Conservation (phyloP, 2,888 invertebrate species). For the Teinopalpus imperialis region DNA sequence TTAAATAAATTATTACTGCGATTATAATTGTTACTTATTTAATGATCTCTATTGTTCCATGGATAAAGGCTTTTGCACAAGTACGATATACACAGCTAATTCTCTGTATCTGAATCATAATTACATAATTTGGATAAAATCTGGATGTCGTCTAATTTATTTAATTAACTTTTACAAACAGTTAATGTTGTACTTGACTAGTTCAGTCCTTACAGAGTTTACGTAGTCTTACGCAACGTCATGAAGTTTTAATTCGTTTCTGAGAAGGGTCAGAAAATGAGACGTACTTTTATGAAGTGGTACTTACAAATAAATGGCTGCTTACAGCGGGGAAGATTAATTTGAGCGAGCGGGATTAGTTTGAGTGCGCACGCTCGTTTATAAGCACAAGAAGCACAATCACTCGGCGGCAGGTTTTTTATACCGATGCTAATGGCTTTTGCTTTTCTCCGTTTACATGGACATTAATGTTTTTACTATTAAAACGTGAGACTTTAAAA, state of each 20-base stretch:
- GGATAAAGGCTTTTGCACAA: too few species aligned
- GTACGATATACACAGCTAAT: too few species aligned
- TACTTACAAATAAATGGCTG: constrained; percentile 24
- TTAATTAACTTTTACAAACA: too few species aligned
- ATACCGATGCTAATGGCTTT: constrained; percentile 2
- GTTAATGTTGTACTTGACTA: too few species aligned
- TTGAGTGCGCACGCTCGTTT: constrained; percentile 20
- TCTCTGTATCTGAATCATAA: too few species aligned
- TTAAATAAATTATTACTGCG: too few species aligned
- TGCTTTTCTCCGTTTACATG: neutral
- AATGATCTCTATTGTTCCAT: too few species aligned
- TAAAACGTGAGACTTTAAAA: neutral
- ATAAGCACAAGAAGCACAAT: constrained; percentile 12
- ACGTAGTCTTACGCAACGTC: constrained; percentile 31
- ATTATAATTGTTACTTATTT: too few species aligned
- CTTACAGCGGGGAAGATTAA: constrained; percentile 20
- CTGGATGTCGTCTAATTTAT: too few species aligned
- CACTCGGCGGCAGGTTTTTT: neutral
- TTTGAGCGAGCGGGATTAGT: constrained; percentile 22
- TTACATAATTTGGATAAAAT: too few species aligned
- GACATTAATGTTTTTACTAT: neutral
- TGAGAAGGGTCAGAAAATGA: constrained; percentile 19
- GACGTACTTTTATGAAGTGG: constrained; percentile 22
- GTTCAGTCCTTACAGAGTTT: neutral
- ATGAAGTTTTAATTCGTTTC: constrained; percentile 26